Conservation (phyloP, 2,113 vertebrate genomes). For the Sarotherodon lohbergeri region DNA sequence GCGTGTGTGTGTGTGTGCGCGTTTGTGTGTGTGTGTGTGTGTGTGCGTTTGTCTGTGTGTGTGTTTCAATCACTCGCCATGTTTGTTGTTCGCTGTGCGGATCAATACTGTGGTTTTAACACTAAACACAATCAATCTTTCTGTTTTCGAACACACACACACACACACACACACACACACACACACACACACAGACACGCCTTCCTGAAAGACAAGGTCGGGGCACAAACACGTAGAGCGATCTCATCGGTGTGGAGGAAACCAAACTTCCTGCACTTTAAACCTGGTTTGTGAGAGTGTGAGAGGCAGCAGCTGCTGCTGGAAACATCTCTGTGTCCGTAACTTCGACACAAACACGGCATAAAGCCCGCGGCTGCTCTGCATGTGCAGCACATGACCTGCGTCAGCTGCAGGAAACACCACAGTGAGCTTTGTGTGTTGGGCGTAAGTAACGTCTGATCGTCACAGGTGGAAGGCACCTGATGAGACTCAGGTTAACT, state of each 20-base stretch:
- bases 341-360: neutral
- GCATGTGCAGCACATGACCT: neutral
- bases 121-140: slow-evolving; percentile 17
- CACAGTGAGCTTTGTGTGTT: neutral
- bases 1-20: too few relatives aligned
- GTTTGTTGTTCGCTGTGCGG: neutral
- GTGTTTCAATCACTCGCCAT: neutral
- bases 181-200: rapidly evolving
- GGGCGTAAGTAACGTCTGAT: neutral
- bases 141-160: neutral
- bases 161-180: too few relatives aligned
- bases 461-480: neutral
- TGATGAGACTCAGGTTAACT: neutral
- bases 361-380: neutral
- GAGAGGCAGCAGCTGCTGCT: neutral
- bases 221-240: neutral
- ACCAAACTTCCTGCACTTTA: neutral
- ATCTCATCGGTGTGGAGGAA: neutral
- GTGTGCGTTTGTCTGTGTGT: neutral
- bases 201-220: neutral
- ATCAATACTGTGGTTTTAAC: slow-evolving; percentile 35
- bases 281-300: neutral
- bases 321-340: neutral
- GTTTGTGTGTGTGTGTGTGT: too few relatives aligned
- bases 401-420: neutral